Base-by-base conservation (phyloP, 1,140 invertebrate species). In the Panagrolaimus sp. region DNA sequence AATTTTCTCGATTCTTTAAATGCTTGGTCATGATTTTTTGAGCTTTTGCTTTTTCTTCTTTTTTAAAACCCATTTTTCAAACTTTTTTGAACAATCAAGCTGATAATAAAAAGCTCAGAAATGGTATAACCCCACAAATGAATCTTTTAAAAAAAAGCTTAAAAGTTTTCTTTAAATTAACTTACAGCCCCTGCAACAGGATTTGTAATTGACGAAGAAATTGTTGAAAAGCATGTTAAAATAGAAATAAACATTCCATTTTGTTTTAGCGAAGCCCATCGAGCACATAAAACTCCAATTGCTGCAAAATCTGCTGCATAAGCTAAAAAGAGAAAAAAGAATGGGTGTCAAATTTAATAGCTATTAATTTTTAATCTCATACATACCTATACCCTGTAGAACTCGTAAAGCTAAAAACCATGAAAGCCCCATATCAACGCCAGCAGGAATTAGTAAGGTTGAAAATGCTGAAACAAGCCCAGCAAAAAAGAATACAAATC, bases 301-400 rank as follows among this genome's bases (percentile, higher is more conserved):
- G 72, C 72, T 13, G 72, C 73, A 68, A 73, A 73, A 65, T 73
- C 72, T 4, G 71, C 71, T 9, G 72, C 16, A 45, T 75, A 73
- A 16, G 72, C 61, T 1, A n/a, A n/a, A n/a, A n/a, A n/a, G n/a
- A n/a, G n/a, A n/a, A n/a, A n/a, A n/a, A n/a, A n/a, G n/a, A n/a
- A n/a, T n/a, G n/a, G n/a, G n/a, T n/a, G n/a, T n/a, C n/a, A n/a
- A n/a, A n/a, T n/a, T n/a, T n/a, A n/a, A n/a, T n/a, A n/a, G n/a
- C n/a, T n/a, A n/a, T n/a, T n/a, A n/a, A n/a, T n/a, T n/a, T n/a
- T n/a, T n/a, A n/a, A n/a, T n/a, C n/a, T n/a, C n/a, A n/a, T n/a
- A n/a, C n/a, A n/a, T n/a, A n/a, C n/a, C n/a, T n/a, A 74, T 46
- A 16, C 72, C 72, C 31, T 75, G 71, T 13, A 72, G 20, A 43